Base-by-base conservation (phyloP, 2,113 vertebrate genomes). In the Nannospalax galili region DNA sequence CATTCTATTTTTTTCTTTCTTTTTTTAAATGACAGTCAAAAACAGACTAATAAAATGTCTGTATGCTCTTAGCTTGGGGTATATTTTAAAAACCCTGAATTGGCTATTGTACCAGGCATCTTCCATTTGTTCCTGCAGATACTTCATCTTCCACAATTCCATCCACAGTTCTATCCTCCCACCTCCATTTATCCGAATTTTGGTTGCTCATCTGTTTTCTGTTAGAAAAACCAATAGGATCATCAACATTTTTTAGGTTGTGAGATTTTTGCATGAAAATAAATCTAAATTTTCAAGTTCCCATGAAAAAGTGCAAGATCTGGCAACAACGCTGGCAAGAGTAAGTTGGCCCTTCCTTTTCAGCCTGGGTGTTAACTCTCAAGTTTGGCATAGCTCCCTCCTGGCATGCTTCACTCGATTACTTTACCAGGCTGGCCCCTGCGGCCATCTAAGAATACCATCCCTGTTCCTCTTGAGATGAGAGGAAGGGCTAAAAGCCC, bases 371-470 rank as follows among this genome's bases (percentile, higher is more conserved):
- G 1, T 85, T 74, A 79, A 80, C 92, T 75, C 69, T 90, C 32
- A 40, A 26, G 14, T 60, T 91, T 88, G 88, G 64, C 8, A 42
- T 19, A 12, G 42, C n/a, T 87, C 64, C 37, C 65, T 40, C 62
- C 79, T 90, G 94, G 92, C 70, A 88, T 22, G 28, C 7, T 91
- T 88, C 19, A 17, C 35, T 96, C 77, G 84, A 95, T 94, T 93
- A 75, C 95, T 95, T 92, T 95, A 89, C 74, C 86, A 97, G 91
- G 28, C 64, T 82, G 40, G 91, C 60, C 60, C 88, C 58, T 37
- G 78, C 28, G 58, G 37, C 42, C 86, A 91, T 60, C 58, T 79
- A 62, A 86, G 94, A 95, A 82, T 79, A 88, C 32, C 79, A 94
- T 42, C 30, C 73, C n/a, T 37, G 3, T 79, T 82, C 20, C 26